Base-by-base conservation (phyloP, 30 jellyfish, hydroid and myxozoan species). In the Calvadosia cruxmelitensis region DNA sequence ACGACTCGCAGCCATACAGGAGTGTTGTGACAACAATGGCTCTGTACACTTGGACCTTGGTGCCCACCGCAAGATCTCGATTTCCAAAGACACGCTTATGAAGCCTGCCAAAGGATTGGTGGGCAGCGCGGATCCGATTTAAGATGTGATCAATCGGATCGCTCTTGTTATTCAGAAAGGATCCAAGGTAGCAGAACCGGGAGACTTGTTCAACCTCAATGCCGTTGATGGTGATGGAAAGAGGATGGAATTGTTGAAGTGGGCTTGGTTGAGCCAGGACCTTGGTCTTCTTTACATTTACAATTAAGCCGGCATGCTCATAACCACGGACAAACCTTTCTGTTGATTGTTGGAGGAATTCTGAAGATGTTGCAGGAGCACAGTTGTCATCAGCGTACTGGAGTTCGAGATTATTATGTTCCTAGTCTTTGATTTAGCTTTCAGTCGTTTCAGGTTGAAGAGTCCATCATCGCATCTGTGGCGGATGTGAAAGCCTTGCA, bases 231-330 rank as follows among this genome's bases (percentile, higher is more conserved):
- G 34, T 36, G 2, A 69, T 49, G 33, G 24, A 50, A 27, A 71
- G 76, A 29, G 76, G 76, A 27, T 35, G 76, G 68, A 16, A 29
- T 29, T 31, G 64, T 66, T 26, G 64, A 63, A n/a, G 76, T 29
- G 1, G 72, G 2, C n/a, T n/a, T n/a, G n/a, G n/a, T 50, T 69
- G 79, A 53, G 29, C 25, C 24, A 69, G 79, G 71, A 69, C 79
- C 34, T 42, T 50, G 23, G 24, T 29, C 79, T 42, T 69, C 75
- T 69, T 36, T n/a, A 49, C 31, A 36, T 49, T 31, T 1, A 66
- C 68, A 57, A 30, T 63, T 3, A 66, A 2, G 25, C 2, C 32
- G 27, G 34, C 32, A 20, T 1, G 31, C 3, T 31, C 10, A 20
- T 57, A 42, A 35, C 63, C 63, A 34, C 34, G 27, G n/a, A n/a